Evolutionary conservation across 2,113 vertebrate species (phyloP), one percentile per base, ranked within the genome.

Genomic region (Myodes glareolus): DNA sequence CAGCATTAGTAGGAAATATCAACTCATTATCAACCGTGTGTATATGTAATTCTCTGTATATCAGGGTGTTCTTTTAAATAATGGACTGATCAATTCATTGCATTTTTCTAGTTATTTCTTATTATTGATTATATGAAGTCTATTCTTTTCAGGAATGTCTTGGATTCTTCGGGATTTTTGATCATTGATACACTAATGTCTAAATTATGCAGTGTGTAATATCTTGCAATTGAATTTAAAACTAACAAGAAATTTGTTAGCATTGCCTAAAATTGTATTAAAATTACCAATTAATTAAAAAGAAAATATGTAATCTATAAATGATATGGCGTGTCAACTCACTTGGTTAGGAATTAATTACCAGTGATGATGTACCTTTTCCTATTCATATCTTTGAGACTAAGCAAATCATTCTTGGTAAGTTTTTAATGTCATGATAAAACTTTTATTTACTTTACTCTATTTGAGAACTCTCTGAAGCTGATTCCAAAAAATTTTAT

Each of bases 371-470:
- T 77, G 7, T 4, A 31, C 50, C 14, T 88, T 96, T 67, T 39
- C 8, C 25, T 11, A 47, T 88, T 87, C 78, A 45, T 47, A 6
- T 75, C 16, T 81, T 85, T 1, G 14, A 58, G 47, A 88, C 13
- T 70, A 2, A 33, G 36, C 25, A 93, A 93, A 85, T 93, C 45
- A 87, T 81, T 61, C 12, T 78, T 63, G 47, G 25, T 42, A 70
- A 86, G 47, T 85, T 76, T 81, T 95, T 36, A 87, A 68, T 86
- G 0, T 55, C 58, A 55, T 61, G 5, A 13, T 84, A 91, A 88
- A 92, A 21, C 9, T 84, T 70, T 31, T 90, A 11, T 90, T 92
- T 92, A 13, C 88, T 94, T 90, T 3, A 88, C 88, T 96, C 65
- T 10, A 85, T 36, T 88, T 96, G 76, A 33, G 77, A 52, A 72